A percentile compares a stretch with the other conserved stretches of the same genome.
phyloP scores from a whole-genome alignment of 2,113 vertebrate species.

The Lates calcarifer region DNA sequence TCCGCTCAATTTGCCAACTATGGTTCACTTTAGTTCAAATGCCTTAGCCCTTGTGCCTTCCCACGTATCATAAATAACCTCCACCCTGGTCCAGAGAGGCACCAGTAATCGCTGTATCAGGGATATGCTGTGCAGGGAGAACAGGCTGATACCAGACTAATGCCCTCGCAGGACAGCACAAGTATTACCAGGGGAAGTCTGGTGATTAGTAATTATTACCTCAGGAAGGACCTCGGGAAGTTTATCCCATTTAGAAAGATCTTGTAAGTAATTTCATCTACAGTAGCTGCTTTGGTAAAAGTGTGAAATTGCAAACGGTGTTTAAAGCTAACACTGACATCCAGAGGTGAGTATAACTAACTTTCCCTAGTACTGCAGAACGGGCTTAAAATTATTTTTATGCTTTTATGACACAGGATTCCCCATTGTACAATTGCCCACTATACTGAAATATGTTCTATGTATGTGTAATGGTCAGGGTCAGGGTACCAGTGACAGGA shows the following conservation, averaged over 20 bases:
- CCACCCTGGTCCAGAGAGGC: slow-evolving; percentile 63
- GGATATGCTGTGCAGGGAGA: slow-evolving; percentile 61
- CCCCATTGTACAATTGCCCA: no score
- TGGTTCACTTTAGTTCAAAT: slow-evolving; percentile 78
- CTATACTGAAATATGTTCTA: background rate
- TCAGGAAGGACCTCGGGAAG: slow-evolving; percentile 54
- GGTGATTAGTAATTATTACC: slow-evolving; percentile 73
- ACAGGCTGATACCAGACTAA: slow-evolving; percentile 65
- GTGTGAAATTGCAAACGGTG: slow-evolving; percentile 15
- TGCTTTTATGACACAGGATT: slow-evolving; percentile 1
- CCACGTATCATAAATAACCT: slow-evolving; percentile 80
- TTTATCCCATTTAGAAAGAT: slow-evolving; percentile 62
- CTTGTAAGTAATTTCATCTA: slow-evolving; percentile 54
- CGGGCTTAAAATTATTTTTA: slow-evolving; percentile 1
- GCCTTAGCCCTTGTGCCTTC: slow-evolving; percentile 66
- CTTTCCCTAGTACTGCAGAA: slow-evolving; percentile 2
- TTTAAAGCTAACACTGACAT: slow-evolving; percentile 20
- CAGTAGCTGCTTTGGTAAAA: slow-evolving; percentile 19
- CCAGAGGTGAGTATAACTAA: background rate
- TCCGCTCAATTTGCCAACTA: slow-evolving; percentile 59
- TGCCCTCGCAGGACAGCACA: slow-evolving; percentile 56
- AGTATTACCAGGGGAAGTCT: slow-evolving; percentile 56
- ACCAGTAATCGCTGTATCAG: slow-evolving; percentile 69
- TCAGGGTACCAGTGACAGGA: no score
- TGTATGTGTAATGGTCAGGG: background rate